phyloP scores from a whole-genome alignment of 2,888 invertebrate species.

The Hypsopygia costalis region DNA sequence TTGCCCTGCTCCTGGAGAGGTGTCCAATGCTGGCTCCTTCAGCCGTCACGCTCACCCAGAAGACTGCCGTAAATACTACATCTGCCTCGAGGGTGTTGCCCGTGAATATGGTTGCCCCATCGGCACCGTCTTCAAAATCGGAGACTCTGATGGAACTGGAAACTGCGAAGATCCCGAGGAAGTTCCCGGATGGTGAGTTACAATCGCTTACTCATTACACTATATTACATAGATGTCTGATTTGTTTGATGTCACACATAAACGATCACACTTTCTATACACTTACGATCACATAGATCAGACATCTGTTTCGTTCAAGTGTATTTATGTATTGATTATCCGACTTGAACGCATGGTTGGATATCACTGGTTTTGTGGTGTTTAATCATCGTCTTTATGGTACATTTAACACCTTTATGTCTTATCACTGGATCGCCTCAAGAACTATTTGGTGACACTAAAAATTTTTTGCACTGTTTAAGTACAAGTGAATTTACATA shows the following conservation, averaged over 20 bases:
- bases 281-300: conserved; percentile 3
- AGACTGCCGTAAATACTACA: conserved; percentile 97
- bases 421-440: background rate
- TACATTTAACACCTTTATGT: conserved; percentile 44
- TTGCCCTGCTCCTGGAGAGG: conserved; percentile 91
- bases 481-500: too few relatives aligned
- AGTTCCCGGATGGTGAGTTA: conserved; percentile 95
- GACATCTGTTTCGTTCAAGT: conserved; percentile 48
- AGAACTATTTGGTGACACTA: background rate
- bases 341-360: conserved; percentile 49
- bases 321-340: conserved; percentile 43
- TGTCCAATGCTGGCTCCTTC: conserved; percentile 92
- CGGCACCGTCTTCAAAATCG: conserved; percentile 97
- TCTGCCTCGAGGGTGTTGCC: conserved; percentile 94
- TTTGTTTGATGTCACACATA: background rate
- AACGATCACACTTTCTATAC: background rate
- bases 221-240: conserved; percentile 10
- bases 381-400: conserved; percentile 42
- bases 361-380: conserved; percentile 54
- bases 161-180: conserved; percentile 97
- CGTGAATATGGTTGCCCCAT: conserved; percentile 97
- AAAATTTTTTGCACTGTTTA: background rate
- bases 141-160: conserved; percentile 93
- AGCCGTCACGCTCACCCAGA: conserved; percentile 97
- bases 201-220: conserved; percentile 1